phyloP scores from a whole-genome alignment of 2,888 invertebrate species.

The Eupsilia transversa region DNA sequence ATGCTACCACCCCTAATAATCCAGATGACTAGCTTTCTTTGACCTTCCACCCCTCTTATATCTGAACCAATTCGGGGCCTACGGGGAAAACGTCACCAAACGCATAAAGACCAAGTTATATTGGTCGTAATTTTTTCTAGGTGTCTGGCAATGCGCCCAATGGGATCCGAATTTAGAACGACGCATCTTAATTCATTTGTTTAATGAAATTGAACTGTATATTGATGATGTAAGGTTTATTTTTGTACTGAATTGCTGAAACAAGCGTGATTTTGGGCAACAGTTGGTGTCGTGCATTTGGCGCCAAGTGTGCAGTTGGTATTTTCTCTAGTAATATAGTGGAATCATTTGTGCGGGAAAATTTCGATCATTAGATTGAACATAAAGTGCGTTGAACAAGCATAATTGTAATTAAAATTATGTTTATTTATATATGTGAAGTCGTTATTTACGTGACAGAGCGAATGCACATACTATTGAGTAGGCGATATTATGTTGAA shows the following conservation, averaged over 20 bases:
- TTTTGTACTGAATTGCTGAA: slow-evolving; percentile 24
- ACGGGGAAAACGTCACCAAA: slow-evolving; percentile 15
- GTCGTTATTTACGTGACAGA: slow-evolving; percentile 32
- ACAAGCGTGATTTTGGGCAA: slow-evolving; percentile 16
- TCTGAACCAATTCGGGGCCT: not conserved
- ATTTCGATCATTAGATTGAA: slow-evolving; percentile 13
- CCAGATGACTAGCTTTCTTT: not conserved
- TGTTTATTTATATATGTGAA: slow-evolving; percentile 42
- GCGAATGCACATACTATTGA: slow-evolving; percentile 27
- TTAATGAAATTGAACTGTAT: slow-evolving; percentile 32
- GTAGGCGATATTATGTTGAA: slow-evolving; percentile 40
- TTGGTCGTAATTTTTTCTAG: slow-evolving; percentile 39
- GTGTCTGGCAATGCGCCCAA: slow-evolving; percentile 60
- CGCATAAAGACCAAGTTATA: slow-evolving; percentile 41
- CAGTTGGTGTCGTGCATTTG: slow-evolving; percentile 49
- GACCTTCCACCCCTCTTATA: slow-evolving; percentile 14
- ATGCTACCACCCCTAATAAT: not conserved
- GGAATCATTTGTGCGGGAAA: slow-evolving; percentile 42
- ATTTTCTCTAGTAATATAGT: slow-evolving; percentile 52
- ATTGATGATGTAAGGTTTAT: slow-evolving; percentile 16
- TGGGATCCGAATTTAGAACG: slow-evolving; percentile 38
- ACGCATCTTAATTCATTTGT: slow-evolving; percentile 23
- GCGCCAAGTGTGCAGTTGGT: slow-evolving; percentile 44
- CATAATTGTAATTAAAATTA: not conserved
- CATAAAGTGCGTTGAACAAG: slow-evolving; percentile 24